Evolutionary conservation across 2,888 invertebrate genomes (phyloP).

Genomic region (Acrobasis suavella): DNA sequence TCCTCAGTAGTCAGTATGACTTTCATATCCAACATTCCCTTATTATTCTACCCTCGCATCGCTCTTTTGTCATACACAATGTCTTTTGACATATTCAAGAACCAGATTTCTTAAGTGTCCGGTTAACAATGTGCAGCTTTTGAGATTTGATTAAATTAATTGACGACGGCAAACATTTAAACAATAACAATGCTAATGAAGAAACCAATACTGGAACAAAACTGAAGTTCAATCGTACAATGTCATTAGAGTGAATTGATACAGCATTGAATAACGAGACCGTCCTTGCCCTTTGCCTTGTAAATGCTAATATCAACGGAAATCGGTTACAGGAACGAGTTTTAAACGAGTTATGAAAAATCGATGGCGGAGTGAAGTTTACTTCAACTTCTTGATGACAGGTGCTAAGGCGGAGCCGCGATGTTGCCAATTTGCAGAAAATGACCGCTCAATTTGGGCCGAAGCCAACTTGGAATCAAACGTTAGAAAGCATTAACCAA

Average conservation of each 20-base stretch:
- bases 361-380: slow-evolving; percentile 39
- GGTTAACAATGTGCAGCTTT: neutral
- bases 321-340: slow-evolving; percentile 30
- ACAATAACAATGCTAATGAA: slow-evolving; percentile 21
- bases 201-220: slow-evolving; percentile 21
- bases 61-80: slow-evolving; percentile 38
- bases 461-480: slow-evolving; percentile 49
- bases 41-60: slow-evolving; percentile 43
- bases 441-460: slow-evolving; percentile 65
- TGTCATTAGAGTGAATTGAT: slow-evolving; percentile 33
- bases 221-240: slow-evolving; percentile 33
- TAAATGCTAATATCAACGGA: slow-evolving; percentile 34
- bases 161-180: neutral
- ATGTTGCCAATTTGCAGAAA: slow-evolving; percentile 69
- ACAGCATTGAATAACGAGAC: slow-evolving; percentile 30
- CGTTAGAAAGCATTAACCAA: slow-evolving; percentile 30
- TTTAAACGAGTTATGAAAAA: slow-evolving; percentile 31
- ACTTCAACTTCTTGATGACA: slow-evolving; percentile 45
- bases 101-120: slow-evolving; percentile 26
- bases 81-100: slow-evolving; percentile 31
- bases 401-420: slow-evolving; percentile 55
- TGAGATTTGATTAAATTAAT: neutral
- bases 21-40: slow-evolving; percentile 40
- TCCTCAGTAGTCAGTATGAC: slow-evolving; percentile 37
- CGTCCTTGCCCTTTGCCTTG: slow-evolving; percentile 56